Evolutionary conservation across 1,140 invertebrate genomes (phyloP).

Genomic region (Drosophila virilis): DNA sequence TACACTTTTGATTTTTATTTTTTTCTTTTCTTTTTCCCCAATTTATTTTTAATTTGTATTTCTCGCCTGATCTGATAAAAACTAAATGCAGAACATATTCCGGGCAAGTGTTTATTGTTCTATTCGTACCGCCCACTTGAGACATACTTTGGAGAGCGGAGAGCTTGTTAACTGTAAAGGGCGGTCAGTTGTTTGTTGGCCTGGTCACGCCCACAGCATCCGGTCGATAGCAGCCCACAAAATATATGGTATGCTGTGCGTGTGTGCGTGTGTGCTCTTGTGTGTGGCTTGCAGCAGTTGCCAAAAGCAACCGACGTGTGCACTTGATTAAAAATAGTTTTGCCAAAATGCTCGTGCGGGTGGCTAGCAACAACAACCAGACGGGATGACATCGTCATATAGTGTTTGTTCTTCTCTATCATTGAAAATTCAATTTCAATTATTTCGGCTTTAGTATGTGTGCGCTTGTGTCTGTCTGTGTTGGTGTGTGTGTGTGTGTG

Average conservation of each 20-base stretch:
- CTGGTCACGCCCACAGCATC: constrained; percentile 31
- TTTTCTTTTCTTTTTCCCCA: constrained; percentile 30
- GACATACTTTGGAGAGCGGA: constrained; percentile 22
- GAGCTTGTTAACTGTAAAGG: constrained; percentile 45
- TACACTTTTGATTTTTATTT: constrained; percentile 72
- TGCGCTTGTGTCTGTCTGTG: constrained; percentile 16
- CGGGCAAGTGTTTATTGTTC: constrained; percentile 72
- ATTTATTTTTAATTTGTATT: constrained; percentile 76
- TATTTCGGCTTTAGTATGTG: constrained; percentile 46
- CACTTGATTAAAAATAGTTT: constrained; percentile 78
- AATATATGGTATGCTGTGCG: constrained; percentile 1
- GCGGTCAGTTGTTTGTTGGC: constrained; percentile 30
- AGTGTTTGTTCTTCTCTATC: constrained; percentile 57
- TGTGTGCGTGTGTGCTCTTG: constrained; percentile 2
- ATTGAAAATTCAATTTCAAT: constrained; percentile 83
- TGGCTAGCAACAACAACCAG: constrained; percentile 43
- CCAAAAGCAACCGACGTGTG: constrained; percentile 56
- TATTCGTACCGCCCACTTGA: constrained; percentile 39
- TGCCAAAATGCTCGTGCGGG: constrained; percentile 56
- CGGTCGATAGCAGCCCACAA: constrained; percentile 18
- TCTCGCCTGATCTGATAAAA: constrained; percentile 64
- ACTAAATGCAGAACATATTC: constrained; percentile 49
- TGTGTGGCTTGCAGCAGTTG: constrained; percentile 52
- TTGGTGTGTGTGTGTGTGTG: constrained; percentile 21
- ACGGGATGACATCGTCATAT: constrained; percentile 37